Evolutionary conservation across 1,140 invertebrate species (phyloP), one percentile per base, ranked within the genome.

Genomic region (Oncopodura yosiiana): DNA sequence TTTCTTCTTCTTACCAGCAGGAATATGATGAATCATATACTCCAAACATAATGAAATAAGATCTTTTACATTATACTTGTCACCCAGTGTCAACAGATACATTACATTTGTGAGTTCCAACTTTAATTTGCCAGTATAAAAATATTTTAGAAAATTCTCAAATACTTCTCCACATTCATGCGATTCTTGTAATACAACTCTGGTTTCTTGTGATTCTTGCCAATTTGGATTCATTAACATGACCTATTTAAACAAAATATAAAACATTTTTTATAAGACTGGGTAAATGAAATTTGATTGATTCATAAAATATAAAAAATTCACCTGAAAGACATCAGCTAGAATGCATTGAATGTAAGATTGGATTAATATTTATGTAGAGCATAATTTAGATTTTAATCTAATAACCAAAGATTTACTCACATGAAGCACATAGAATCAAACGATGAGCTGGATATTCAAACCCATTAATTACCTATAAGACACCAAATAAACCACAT

Each of bases 151-250:
- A 73, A 95, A 94, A 68, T 86, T 80, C 53, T 83, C 85, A 73
- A 95, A 95, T 23, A 92, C 86, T 53, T 76, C 74, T 29, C 81
- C 79, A 69, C 88, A 93, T 51, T 82, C 81, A 3, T 83, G 80
- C 19, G 89, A 84, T 73, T 95, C 92, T 66, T 87, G 80, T 2
- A 94, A 73, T 29, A 83, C 80, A 54, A 95, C 83, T 19, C 80
- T 75, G 63, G 79, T 86, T 71, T 91, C 86, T 58, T 84, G 78
- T 66, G 86, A 90, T 69, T 94, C 91, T 48, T 78, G 83, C 91
- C 91, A 94, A 69, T 87, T 84, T 0, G 87, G 82, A 68, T 87
- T 90, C 83, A 92, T 93, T 34, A 95, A 71, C 92, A 95, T 95
- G 4, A 92, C 86, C 82, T 89, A 50, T 43, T 12, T 73, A 64